phyloP scores from a whole-genome alignment of 2,888 invertebrate genomes.

The Drosophila bunnanda region DNA sequence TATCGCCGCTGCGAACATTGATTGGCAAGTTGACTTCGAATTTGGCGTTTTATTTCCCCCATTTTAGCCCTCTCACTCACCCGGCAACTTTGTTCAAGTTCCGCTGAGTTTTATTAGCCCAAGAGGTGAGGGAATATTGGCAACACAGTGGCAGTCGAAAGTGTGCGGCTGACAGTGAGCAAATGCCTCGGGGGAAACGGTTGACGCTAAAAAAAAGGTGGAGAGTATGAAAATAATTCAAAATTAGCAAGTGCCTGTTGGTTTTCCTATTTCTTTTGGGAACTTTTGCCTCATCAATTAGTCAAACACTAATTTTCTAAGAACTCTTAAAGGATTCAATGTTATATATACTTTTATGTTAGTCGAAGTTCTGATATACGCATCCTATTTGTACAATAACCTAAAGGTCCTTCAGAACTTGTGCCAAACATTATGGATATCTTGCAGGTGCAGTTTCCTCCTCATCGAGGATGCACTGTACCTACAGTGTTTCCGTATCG shows the following conservation, averaged over 20 bases:
- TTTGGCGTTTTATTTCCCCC: slow-evolving; percentile 15
- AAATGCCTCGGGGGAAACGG: background rate
- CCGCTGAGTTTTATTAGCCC: slow-evolving; percentile 17
- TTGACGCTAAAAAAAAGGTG: background rate
- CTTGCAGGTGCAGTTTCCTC: no score
- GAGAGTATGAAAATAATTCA: background rate
- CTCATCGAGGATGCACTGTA: background rate
- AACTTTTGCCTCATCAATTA: background rate
- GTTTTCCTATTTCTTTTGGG: background rate
- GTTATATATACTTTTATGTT: no score
- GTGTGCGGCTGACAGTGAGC: slow-evolving; percentile 16
- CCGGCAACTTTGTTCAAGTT: slow-evolving; percentile 10
- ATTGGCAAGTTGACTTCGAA: slow-evolving; percentile 37
- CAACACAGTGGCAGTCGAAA: slow-evolving; percentile 1
- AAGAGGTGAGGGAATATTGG: background rate
- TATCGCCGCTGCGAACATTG: slow-evolving; percentile 33
- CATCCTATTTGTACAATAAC: background rate
- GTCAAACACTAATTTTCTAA: no score
- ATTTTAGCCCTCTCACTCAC: background rate
- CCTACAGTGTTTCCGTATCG: slow-evolving; percentile 10
- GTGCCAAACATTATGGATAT: no score
- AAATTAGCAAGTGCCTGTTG: background rate
- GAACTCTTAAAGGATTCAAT: no score
- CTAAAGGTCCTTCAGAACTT: background rate
- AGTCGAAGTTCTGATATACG: no score